A percentile compares a stretch with the other conserved stretches of the same genome.
phyloP scores from a whole-genome alignment of 2,113 vertebrate species.

The Rhadina sibilatrix region DNA sequence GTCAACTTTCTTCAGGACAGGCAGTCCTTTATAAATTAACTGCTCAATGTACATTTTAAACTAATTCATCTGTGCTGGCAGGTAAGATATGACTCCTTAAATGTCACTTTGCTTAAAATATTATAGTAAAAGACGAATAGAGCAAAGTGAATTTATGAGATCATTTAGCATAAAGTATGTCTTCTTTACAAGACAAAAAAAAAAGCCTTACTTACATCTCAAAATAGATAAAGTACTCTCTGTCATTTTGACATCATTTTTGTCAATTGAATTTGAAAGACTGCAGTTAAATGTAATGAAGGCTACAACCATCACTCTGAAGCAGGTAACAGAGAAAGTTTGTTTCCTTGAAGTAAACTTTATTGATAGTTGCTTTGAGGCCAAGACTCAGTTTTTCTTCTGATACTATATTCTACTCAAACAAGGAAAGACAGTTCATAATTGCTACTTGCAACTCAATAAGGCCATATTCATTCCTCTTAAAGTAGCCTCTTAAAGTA shows the following conservation, averaged over 20 bases:
- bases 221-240: slow-evolving; percentile 6
- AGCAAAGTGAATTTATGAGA: slow-evolving; percentile 35
- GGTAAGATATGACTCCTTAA: slow-evolving; percentile 39
- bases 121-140: slow-evolving; percentile 19
- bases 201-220: not conserved
- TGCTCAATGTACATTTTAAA: not conserved
- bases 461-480: not conserved
- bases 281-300: not conserved
- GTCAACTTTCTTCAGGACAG: not conserved
- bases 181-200: not conserved
- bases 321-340: not conserved
- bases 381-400: not conserved
- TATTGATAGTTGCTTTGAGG: not conserved
- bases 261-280: slow-evolving; percentile 24
- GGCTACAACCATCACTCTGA: slow-evolving; percentile 1
- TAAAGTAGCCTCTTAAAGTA: not conserved
- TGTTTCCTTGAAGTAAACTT: slow-evolving; percentile 6
- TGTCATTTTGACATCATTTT: slow-evolving; percentile 25
- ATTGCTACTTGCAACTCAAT: not conserved
- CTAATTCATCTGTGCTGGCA: slow-evolving; percentile 41
- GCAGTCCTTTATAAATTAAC: slow-evolving; percentile 41
- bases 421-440: not conserved
- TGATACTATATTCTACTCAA: not conserved
- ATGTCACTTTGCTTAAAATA: slow-evolving; percentile 51
- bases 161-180: slow-evolving; percentile 11